phyloP scores from a whole-genome alignment of 1,140 invertebrate genomes.

The Euborellia annulipes region DNA sequence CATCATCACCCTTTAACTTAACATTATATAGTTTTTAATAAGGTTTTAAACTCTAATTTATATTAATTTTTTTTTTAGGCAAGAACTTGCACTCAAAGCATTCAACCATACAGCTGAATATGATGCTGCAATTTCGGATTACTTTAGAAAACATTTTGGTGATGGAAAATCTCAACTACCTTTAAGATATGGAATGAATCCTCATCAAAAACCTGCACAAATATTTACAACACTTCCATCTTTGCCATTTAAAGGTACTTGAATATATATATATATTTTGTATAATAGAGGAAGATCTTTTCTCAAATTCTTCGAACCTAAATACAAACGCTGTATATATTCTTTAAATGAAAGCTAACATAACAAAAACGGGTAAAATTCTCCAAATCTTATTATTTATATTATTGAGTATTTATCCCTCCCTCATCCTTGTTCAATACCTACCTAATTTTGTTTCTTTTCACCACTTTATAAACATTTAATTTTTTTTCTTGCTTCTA shows the following conservation, averaged over 20 bases:
- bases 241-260: conserved; percentile 72
- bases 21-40: too few species aligned
- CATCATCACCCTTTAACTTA: not conserved
- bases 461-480: too few species aligned
- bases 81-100: conserved; percentile 70
- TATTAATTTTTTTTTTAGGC: conserved; percentile 31
- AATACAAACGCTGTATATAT: too few species aligned
- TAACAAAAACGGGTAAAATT: too few species aligned
- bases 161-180: conserved; percentile 56
- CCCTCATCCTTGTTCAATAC: too few species aligned
- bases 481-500: too few species aligned
- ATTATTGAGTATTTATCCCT: too few species aligned
- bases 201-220: conserved; percentile 93
- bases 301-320: too few species aligned
- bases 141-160: conserved; percentile 84
- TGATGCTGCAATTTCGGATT: conserved; percentile 87
- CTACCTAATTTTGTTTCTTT: too few species aligned
- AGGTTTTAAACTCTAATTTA: conserved; percentile 1
- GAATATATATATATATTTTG: conserved; percentile 3
- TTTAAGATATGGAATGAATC: conserved; percentile 94
- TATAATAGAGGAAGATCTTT: too few species aligned
- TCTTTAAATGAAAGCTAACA: too few species aligned
- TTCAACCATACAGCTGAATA: conserved; percentile 93
- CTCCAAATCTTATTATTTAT: too few species aligned
- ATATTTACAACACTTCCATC: conserved; percentile 65